Evolutionary conservation across 1,140 invertebrate genomes (phyloP).

Genomic region (Drosophila dunni): DNA sequence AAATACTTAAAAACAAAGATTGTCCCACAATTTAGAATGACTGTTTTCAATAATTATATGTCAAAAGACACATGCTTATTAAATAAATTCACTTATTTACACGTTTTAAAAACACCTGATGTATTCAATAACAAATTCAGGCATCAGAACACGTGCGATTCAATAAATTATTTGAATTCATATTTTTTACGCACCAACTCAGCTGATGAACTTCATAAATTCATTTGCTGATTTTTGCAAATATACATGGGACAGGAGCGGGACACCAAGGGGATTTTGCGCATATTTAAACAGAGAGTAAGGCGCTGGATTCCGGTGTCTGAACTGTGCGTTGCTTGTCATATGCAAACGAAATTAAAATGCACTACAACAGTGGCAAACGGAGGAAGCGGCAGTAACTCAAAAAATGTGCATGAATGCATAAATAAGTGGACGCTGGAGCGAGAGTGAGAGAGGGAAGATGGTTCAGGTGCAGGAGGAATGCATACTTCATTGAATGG

Average conservation of each 20-base stretch:
- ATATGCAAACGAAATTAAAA: slow-evolving; percentile 83
- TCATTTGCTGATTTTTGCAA: slow-evolving; percentile 44
- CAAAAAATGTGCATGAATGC: slow-evolving; percentile 79
- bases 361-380: slow-evolving; percentile 64
- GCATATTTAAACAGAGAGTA: slow-evolving; percentile 76
- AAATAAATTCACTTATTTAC: too few relatives aligned
- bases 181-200: slow-evolving; percentile 32
- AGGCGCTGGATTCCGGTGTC: slow-evolving; percentile 60
- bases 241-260: slow-evolving; percentile 23
- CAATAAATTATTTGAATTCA: slow-evolving; percentile 48
- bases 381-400: slow-evolving; percentile 33
- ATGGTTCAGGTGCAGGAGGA: slow-evolving; percentile 24
- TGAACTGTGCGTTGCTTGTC: slow-evolving; percentile 64
- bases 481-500: slow-evolving; percentile 77
- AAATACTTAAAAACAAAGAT: too few relatives aligned
- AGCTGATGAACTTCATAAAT: slow-evolving; percentile 78
- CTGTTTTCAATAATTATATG: too few relatives aligned
- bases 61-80: too few relatives aligned
- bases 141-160: slow-evolving; percentile 6
- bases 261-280: slow-evolving; percentile 25
- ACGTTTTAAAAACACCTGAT: too few relatives aligned
- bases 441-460: neutral
- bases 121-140: slow-evolving; percentile 3
- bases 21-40: too few relatives aligned
- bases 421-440: slow-evolving; percentile 66